Percentiles rank a stretch among this genome's conserved stretches.
phyloP scores from a whole-genome alignment of 2,113 vertebrate genomes.

The Malurus alboscapulatus region DNA sequence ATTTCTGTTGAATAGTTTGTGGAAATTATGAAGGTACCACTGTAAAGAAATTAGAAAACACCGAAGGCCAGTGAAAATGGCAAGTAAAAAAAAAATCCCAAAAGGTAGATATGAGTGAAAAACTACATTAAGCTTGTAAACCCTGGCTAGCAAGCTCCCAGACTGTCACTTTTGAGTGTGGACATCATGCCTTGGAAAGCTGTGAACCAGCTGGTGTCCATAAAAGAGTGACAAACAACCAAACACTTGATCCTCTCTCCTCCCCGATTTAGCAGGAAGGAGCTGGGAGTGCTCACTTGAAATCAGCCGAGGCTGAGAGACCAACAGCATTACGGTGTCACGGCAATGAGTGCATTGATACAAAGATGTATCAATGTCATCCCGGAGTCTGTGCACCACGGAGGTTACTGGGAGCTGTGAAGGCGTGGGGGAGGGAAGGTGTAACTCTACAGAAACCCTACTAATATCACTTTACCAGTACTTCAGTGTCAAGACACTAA shows the following conservation, averaged over 20 bases:
- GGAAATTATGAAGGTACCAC: not conserved
- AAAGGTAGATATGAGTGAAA: not conserved
- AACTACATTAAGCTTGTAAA: not conserved
- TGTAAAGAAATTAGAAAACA: not conserved
- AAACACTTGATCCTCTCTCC: not conserved
- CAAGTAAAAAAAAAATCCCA: not conserved
- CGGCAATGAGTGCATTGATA: not conserved
- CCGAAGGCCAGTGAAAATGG: not conserved
- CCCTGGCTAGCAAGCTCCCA: not conserved
- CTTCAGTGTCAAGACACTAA: not conserved
- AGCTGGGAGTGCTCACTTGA: not conserved
- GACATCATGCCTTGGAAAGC: not conserved
- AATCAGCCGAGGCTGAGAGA: not conserved
- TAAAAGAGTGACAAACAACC: not conserved
- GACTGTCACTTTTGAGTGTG: not conserved
- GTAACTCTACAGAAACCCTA: not conserved
- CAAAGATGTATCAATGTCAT: not conserved
- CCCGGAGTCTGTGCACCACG: not conserved
- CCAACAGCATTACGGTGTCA: not conserved
- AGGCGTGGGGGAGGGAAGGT: not conserved
- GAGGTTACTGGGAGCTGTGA: not conserved
- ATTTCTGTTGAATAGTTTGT: not conserved
- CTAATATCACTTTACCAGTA: not conserved
- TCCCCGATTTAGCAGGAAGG: not conserved
- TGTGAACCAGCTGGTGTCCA: not conserved